Conservation (phyloP, 2,797 vertebrate genomes). For the Hoplostethus mediterraneus region DNA sequence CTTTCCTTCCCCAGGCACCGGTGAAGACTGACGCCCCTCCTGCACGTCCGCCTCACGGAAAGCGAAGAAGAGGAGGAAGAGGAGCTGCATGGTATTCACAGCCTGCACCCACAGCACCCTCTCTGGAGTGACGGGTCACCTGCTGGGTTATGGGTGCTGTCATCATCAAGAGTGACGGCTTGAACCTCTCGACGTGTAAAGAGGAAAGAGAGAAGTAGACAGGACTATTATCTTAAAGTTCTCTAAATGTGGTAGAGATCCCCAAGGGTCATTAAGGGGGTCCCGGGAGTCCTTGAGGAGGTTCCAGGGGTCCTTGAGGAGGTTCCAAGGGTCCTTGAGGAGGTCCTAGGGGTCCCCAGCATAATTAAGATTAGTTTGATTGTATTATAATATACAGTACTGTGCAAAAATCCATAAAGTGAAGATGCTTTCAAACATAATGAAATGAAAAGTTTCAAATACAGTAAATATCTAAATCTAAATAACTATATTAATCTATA, state of each 20-base stretch:
- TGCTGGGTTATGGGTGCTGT: constrained; percentile 10
- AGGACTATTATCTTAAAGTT: neutral
- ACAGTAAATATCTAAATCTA: no score
- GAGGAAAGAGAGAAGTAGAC: neutral
- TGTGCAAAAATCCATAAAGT: no score
- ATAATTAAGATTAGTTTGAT: no score
- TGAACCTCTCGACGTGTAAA: neutral
- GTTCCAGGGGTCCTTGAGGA: no score
- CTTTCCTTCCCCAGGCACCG: constrained; percentile 31
- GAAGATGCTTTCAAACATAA: no score
- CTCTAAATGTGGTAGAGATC: no score
- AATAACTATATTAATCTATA: no score
- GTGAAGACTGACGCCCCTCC: neutral
- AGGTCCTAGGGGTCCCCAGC: no score
- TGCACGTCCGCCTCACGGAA: constrained; percentile 11
- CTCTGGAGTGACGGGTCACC: neutral
- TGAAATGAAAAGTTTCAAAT: no score
- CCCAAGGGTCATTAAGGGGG: neutral
- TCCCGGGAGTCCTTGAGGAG: neutral
- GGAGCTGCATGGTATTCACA: constrained; percentile 18
- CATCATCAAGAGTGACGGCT: neutral
- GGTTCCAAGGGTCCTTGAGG: no score
- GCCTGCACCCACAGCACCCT: constrained; percentile 21
- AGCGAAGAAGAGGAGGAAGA: neutral
- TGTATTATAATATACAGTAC: no score